Percentiles rank a stretch among this genome's conserved stretches.
phyloP scores from a whole-genome alignment of 2,888 invertebrate genomes.

The Acanthosoma haemorrhoidale region DNA sequence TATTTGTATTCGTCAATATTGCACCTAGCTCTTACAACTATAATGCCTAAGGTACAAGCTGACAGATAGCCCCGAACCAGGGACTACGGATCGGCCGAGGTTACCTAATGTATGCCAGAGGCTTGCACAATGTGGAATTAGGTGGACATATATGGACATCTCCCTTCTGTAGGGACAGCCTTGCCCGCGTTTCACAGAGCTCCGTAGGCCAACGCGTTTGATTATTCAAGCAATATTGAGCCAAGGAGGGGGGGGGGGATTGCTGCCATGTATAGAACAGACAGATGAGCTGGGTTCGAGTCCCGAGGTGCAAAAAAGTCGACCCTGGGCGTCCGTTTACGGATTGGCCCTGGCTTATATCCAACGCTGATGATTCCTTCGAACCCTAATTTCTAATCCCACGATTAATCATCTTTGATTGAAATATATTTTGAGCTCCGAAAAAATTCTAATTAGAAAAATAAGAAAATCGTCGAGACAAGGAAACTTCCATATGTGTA shows the following conservation, averaged over 20 bases:
- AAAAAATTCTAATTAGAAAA: too few relatives aligned
- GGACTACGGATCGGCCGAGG: not conserved
- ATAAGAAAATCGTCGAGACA: too few relatives aligned
- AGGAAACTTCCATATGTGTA: too few relatives aligned
- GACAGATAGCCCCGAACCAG: not conserved
- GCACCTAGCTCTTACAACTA: too few relatives aligned
- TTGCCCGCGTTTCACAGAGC: conserved; percentile 10
- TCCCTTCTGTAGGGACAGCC: not conserved
- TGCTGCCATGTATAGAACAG: not conserved
- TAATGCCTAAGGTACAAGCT: not conserved
- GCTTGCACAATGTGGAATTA: conserved; percentile 30
- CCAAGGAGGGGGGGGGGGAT: not conserved
- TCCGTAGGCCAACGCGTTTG: not conserved
- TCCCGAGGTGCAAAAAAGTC: too few relatives aligned
- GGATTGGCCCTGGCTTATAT: too few relatives aligned
- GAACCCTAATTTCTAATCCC: too few relatives aligned
- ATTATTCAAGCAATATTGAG: not conserved
- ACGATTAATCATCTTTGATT: too few relatives aligned
- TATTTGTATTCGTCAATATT: too few relatives aligned
- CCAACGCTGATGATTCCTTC: too few relatives aligned
- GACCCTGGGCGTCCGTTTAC: too few relatives aligned
- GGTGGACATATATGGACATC: conserved; percentile 26
- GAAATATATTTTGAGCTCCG: too few relatives aligned
- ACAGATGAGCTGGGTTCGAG: not conserved
- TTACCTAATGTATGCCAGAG: conserved; percentile 15